Conservation (phyloP, 2,888 invertebrate genomes). For the Ectemnius cavifrons region DNA sequence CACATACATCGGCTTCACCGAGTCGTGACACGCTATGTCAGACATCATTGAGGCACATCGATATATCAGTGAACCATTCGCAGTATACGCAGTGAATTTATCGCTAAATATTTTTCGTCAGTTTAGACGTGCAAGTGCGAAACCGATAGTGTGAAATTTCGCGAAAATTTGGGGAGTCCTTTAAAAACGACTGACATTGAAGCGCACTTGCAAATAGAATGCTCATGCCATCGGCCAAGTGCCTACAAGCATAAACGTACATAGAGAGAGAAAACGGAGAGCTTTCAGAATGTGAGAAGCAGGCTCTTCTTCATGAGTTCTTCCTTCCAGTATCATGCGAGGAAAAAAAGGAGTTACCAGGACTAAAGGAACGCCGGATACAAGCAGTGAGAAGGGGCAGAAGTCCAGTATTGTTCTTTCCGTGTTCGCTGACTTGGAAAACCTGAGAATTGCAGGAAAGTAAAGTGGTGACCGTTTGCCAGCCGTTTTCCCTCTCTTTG, state of each 20-base stretch:
- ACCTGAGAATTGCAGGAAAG: constrained; percentile 64
- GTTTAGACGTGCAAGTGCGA: neutral
- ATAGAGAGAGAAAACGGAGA: neutral
- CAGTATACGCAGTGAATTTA: neutral
- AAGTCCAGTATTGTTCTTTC: constrained; percentile 48
- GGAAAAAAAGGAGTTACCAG: neutral
- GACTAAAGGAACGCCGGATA: constrained; percentile 19
- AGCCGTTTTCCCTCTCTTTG: too few relatives aligned
- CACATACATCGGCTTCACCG: neutral
- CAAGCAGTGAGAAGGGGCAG: neutral
- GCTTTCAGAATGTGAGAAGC: neutral
- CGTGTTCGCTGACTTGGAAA: constrained; percentile 56
- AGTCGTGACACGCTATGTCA: neutral
- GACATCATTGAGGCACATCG: constrained; percentile 3
- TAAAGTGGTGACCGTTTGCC: constrained; percentile 46
- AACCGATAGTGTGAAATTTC: constrained; percentile 4
- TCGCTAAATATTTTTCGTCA: too few relatives aligned
- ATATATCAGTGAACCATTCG: constrained; percentile 20
- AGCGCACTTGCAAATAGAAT: neutral
- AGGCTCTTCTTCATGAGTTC: neutral
- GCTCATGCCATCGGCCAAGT: neutral
- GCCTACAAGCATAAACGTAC: neutral
- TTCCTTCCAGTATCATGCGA: neutral
- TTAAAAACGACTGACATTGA: too few relatives aligned
- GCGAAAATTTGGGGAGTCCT: constrained; percentile 17